Percentiles rank a stretch among this genome's conserved stretches.
phyloP scores from a whole-genome alignment of 2,888 invertebrate species.

The Diarsia dahlii region DNA sequence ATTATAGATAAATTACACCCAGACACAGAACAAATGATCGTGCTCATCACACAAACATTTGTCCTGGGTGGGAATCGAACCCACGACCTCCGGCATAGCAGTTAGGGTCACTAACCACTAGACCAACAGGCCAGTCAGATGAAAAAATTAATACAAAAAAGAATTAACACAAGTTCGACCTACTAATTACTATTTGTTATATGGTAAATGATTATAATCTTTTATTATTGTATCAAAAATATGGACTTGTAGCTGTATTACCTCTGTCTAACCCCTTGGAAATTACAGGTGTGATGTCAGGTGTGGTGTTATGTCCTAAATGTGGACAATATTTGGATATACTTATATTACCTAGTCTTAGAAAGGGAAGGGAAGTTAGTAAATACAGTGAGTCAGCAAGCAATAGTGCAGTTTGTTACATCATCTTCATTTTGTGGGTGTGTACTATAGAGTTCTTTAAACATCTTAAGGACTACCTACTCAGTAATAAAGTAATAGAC shows the following conservation, averaged over 20 bases:
- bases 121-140: no score
- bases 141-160: no score
- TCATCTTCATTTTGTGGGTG: conserved; percentile 10
- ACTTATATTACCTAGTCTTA: not conserved
- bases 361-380: not conserved
- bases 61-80: no score
- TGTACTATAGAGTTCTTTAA: not conserved
- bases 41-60: no score
- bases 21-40: no score
- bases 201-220: not conserved
- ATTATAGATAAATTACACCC: no score
- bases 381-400: not conserved
- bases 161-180: not conserved
- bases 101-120: no score
- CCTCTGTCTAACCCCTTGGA: no score
- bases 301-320: no score
- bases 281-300: no score
- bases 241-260: no score
- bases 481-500: not conserved
- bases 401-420: conserved; percentile 31
- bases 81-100: no score
- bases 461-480: not conserved
- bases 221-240: not conserved
- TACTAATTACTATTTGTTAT: not conserved
- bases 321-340: not conserved